Evolutionary conservation across 2,797 vertebrate genomes (phyloP).

Genomic region (Sebastes matsubarae): DNA sequence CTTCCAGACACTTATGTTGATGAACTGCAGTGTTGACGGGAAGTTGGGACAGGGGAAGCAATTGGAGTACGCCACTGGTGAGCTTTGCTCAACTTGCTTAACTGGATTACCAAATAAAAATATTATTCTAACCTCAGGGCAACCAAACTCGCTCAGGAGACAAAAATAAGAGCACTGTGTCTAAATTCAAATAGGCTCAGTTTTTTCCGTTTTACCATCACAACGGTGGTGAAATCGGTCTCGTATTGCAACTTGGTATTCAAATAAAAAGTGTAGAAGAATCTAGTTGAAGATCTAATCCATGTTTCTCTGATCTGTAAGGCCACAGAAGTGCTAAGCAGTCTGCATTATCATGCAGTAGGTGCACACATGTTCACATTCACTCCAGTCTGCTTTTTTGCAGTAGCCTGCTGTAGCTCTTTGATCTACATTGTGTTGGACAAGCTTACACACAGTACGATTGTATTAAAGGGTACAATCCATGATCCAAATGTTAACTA

Average conservation of each 20-base stretch:
- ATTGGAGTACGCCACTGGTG: background rate
- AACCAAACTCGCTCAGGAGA: background rate
- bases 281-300: conserved; percentile 1
- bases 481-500: background rate
- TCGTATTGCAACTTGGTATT: background rate
- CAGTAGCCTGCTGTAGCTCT: background rate
- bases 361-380: conserved; percentile 15
- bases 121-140: conserved; percentile 16
- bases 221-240: background rate
- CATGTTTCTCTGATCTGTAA: background rate
- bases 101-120: conserved; percentile 23
- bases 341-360: conserved; percentile 19
- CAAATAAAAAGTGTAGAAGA: background rate
- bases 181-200: background rate
- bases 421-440: conserved; percentile 17
- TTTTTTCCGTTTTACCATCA: background rate
- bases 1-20: background rate
- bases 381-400: background rate
- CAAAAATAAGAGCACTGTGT: background rate
- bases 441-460: background rate
- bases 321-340: background rate
- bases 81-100: conserved; percentile 20
- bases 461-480: background rate
- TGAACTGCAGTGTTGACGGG: background rate
- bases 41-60: background rate